Evolutionary conservation across 2,888 invertebrate species (phyloP), one percentile per base, ranked within the genome.

Genomic region (Melanargia galathea): DNA sequence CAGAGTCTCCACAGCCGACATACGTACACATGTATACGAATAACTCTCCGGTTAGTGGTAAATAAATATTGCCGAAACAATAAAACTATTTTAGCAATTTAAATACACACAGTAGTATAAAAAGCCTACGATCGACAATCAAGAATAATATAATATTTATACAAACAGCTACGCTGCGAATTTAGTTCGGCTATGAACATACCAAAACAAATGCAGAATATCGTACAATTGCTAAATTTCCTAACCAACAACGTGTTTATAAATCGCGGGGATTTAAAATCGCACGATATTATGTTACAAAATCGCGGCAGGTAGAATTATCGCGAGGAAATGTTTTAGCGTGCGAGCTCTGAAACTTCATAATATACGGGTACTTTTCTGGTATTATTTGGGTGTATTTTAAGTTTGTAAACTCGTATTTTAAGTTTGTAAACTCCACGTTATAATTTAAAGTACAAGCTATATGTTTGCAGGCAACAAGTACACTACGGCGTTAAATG

Each of bases 401-500:
- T n/a, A n/a, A n/a, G n/a, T 2, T n/a, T 38, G 2, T n/a, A n/a
- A n/a, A 7, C 16, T 35, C 16, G 16, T 18, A 18, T 6, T 43
- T 43, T 43, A 16, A 8, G 18, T 16, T 7, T 43, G 16, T 16
- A 8, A 43, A 18, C 11, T 63, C 16, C 16, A 40, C 11, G 16
- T 54, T 30, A 38, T 45, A 11, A 35, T 30, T 40, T 11, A 16
- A 51, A 24, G 13, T 30, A 59, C 35, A 10, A 16, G 38, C 10
- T 26, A 16, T 24, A 64, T 60, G 51, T 35, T 73, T 70, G 30
- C 93, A 95, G 97, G 97, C 80, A 96, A 96, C 81, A 97, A 97
- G 91, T 97, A 97, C 88, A 95, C 96, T 84, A 96, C 97, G 54
- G 93, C 95, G 64, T 94, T 96, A 70, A 94, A 94, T 79, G 96